phyloP scores from a whole-genome alignment of 2,888 invertebrate species.

The Tolmerus cingulatus region DNA sequence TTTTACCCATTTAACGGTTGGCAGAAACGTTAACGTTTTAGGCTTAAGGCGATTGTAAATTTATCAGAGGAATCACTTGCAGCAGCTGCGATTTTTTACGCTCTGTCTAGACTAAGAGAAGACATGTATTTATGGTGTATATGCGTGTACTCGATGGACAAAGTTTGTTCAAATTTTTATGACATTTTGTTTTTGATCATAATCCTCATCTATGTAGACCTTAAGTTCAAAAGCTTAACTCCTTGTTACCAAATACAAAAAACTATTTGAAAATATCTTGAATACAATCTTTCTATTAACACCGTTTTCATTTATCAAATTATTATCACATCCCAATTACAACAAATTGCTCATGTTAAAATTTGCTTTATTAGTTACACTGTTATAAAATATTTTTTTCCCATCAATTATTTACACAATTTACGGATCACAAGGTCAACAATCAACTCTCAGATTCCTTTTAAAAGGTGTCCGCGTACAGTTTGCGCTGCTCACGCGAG shows the following conservation, averaged over 20 bases:
- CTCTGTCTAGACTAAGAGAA: background rate
- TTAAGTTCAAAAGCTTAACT: slow-evolving; percentile 12
- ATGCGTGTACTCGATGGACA: background rate
- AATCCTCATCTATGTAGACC: background rate
- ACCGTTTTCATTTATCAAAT: background rate
- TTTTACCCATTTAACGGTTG: background rate
- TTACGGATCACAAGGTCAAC: background rate
- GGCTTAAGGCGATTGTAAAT: slow-evolving; percentile 1
- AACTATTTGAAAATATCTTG: background rate
- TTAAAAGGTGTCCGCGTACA: background rate
- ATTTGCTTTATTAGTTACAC: background rate
- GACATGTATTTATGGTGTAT: background rate
- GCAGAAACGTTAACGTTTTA: background rate
- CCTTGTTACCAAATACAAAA: slow-evolving; percentile 31
- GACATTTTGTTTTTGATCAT: background rate
- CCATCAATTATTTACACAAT: background rate
- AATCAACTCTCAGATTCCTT: background rate
- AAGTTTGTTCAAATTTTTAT: background rate
- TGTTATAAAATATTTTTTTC: background rate
- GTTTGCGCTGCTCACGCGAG: background rate
- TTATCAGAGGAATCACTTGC: background rate
- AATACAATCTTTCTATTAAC: background rate
- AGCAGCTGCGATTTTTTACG: background rate
- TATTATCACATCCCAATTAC: background rate
- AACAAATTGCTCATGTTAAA: background rate